These are phyloP conservation scores for Rotaria magnacalcarata DNA, from an alignment of 2,888 invertebrate species.

Conservation along the genomic window DNA sequence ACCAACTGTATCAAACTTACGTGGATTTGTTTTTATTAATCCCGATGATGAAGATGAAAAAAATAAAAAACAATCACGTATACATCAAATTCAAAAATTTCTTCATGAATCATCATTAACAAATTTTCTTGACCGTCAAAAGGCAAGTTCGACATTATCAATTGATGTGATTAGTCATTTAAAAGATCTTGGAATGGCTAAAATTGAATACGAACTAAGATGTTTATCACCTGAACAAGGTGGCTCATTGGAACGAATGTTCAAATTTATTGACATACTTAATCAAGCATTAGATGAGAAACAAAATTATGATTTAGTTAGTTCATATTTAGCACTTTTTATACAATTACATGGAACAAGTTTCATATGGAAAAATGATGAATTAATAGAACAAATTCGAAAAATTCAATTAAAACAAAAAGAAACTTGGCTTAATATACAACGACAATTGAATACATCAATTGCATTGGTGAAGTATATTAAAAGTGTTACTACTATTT, in stretches of 20 bases:
- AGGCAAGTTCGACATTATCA: slow-evolving; percentile 50
- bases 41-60: slow-evolving; percentile 47
- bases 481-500: slow-evolving; percentile 28
- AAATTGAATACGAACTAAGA: slow-evolving; percentile 79
- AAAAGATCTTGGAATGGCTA: slow-evolving; percentile 73
- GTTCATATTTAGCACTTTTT: slow-evolving; percentile 81
- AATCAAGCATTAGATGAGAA: slow-evolving; percentile 70
- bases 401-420: background rate
- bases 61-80: slow-evolving; percentile 32
- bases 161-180: slow-evolving; percentile 65
- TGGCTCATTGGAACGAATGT: slow-evolving; percentile 70
- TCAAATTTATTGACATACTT: slow-evolving; percentile 73
- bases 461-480: slow-evolving; percentile 20
- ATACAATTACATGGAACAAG: slow-evolving; percentile 66
- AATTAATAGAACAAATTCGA: slow-evolving; percentile 15
- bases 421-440: background rate
- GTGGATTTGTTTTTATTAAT: slow-evolving; percentile 73
- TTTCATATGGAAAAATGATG: slow-evolving; percentile 50
- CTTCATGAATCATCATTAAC: slow-evolving; percentile 37
- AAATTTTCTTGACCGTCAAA: background rate
- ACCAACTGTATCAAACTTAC: slow-evolving; percentile 78
- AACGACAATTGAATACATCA: slow-evolving; percentile 3
- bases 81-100: background rate
- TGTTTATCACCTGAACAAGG: slow-evolving; percentile 72
- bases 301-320: slow-evolving; percentile 79